phyloP scores from a whole-genome alignment of 2,797 vertebrate species.

The Platalea minor region DNA sequence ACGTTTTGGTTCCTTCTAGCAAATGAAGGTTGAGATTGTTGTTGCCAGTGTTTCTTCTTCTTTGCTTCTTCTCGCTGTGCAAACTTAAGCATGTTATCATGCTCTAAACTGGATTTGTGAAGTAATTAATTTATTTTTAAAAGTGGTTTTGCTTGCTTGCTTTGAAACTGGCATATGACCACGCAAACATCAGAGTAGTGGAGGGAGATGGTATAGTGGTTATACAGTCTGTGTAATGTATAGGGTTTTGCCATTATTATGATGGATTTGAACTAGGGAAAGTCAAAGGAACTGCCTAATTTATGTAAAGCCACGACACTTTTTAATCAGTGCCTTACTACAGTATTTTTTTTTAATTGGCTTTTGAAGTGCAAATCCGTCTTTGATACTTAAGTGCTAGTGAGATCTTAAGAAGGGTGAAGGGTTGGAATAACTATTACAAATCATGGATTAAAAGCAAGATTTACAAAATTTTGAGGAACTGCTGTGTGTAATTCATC shows the following conservation, averaged over 20 bases:
- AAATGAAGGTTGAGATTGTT: background rate
- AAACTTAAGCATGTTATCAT: accelerated
- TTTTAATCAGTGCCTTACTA: conserved; percentile 2
- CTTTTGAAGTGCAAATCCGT: conserved; percentile 49
- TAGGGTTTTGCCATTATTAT: background rate
- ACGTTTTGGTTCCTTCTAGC: background rate
- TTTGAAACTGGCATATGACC: background rate
- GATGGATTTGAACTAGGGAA: background rate
- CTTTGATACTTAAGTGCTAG: conserved; percentile 9
- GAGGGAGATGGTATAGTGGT: background rate
- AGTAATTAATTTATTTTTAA: background rate
- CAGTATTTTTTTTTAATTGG: background rate
- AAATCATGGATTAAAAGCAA: background rate
- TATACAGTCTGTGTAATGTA: accelerated
- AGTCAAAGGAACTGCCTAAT: background rate
- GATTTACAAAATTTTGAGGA: background rate
- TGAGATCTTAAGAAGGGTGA: background rate
- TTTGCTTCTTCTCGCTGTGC: background rate
- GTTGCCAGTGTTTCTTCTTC: background rate
- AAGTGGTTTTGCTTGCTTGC: background rate
- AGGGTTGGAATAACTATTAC: background rate
- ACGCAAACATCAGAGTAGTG: background rate
- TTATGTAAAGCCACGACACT: conserved; percentile 10
- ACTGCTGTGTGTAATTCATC: background rate
- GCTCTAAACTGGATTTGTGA: background rate